phyloP scores from a whole-genome alignment of 2,888 invertebrate genomes.

The Timandra comae region DNA sequence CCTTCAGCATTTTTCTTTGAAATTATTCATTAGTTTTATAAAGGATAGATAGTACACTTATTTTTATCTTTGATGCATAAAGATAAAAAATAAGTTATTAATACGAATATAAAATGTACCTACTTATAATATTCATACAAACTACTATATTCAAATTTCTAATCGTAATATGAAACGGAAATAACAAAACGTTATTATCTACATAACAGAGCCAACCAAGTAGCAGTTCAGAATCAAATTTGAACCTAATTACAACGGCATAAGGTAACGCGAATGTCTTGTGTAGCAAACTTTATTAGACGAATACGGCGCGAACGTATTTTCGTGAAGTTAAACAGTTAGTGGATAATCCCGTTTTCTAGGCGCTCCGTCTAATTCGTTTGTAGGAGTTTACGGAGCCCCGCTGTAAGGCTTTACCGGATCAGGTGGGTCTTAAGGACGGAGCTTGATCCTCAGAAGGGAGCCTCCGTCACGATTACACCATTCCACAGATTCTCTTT shows the following conservation, averaged over 20 bases:
- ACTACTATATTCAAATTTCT: no score
- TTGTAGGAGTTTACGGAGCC: slow-evolving; percentile 43
- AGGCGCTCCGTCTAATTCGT: slow-evolving; percentile 48
- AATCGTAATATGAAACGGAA: no score
- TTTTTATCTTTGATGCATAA: no score
- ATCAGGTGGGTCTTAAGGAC: slow-evolving; percentile 43
- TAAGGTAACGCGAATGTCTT: slow-evolving; percentile 9
- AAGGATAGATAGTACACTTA: no score
- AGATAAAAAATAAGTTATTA: no score
- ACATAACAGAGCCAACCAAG: no score
- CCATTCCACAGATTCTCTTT: slow-evolving; percentile 22
- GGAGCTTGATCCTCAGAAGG: slow-evolving; percentile 34
- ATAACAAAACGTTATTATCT: no score
- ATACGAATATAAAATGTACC: no score
- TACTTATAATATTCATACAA: no score
- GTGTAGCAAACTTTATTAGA: slow-evolving; percentile 12
- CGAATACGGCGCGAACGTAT: slow-evolving; percentile 27
- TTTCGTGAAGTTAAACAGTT: slow-evolving; percentile 40
- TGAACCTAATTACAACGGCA: slow-evolving; percentile 15
- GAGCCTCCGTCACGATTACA: slow-evolving; percentile 39
- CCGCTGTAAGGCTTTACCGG: slow-evolving; percentile 31
- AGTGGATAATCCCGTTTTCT: slow-evolving; percentile 47
- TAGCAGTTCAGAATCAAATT: slow-evolving; percentile 9
- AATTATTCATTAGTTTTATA: no score
- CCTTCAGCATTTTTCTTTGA: no score